A percentile compares a stretch with the other conserved stretches of the same genome.
Conservation (phyloP, 2,797 vertebrate species). For the Champsocephalus esox region DNA sequence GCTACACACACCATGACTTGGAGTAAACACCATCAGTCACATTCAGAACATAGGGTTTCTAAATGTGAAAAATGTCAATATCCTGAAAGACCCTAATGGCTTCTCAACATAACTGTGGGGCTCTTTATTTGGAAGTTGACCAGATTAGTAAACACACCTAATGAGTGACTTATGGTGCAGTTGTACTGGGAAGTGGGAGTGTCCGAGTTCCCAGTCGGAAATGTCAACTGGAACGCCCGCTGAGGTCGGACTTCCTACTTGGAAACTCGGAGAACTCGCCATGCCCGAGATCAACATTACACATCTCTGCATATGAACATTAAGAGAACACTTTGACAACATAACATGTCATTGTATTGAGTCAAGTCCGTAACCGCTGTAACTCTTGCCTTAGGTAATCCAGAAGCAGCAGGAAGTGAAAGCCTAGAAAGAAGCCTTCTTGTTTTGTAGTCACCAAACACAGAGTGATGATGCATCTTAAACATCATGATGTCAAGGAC, state of each 20-base stretch:
- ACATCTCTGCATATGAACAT: too few relatives aligned
- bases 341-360: background rate
- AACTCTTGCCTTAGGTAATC: background rate
- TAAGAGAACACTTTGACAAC: too few relatives aligned
- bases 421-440: background rate
- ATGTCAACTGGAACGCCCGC: too few relatives aligned
- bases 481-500: background rate
- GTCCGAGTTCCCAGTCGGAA: too few relatives aligned
- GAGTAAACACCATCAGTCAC: conserved; percentile 49
- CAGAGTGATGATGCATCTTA: background rate
- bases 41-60: conserved; percentile 7
- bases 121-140: conserved; percentile 62
- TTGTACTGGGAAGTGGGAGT: too few relatives aligned
- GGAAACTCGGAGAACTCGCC: too few relatives aligned
- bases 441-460: background rate
- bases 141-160: conserved; percentile 65
- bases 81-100: conserved; percentile 40
- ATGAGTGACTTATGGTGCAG: conserved; percentile 59
- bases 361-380: background rate
- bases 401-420: background rate
- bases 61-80: conserved; percentile 47
- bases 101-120: conserved; percentile 26
- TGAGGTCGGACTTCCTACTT: too few relatives aligned
- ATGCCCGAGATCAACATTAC: too few relatives aligned
- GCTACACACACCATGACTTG: conserved; percentile 46